A percentile compares a stretch with the other conserved stretches of the same genome.
phyloP scores from a whole-genome alignment of 2,113 vertebrate genomes.

The Donacobius atricapilla region DNA sequence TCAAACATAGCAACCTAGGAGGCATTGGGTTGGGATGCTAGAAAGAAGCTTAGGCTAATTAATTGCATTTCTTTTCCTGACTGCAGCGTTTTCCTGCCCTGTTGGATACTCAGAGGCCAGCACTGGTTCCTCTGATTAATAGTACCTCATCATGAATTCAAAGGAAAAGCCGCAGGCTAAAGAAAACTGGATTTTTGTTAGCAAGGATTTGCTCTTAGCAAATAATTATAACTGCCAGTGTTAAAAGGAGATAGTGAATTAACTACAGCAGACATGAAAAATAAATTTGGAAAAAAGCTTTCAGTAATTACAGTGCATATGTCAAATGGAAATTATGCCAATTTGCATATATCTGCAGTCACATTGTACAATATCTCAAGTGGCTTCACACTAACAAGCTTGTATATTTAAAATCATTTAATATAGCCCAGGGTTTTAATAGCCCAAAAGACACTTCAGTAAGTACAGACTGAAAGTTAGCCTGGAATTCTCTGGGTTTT shows the following conservation, averaged over 20 bases:
- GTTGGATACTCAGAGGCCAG: slow-evolving; percentile 31
- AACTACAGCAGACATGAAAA: slow-evolving; percentile 36
- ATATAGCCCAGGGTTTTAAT: neutral
- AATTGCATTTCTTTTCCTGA: slow-evolving; percentile 28
- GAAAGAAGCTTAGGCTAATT: slow-evolving; percentile 35
- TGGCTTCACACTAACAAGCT: neutral
- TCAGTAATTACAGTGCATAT: slow-evolving; percentile 30
- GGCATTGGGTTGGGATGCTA: neutral
- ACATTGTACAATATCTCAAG: neutral
- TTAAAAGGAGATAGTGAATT: slow-evolving; percentile 52
- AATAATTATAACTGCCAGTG: slow-evolving; percentile 34
- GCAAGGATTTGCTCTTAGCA: slow-evolving; percentile 22
- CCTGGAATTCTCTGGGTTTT: neutral
- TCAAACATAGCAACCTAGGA: neutral
- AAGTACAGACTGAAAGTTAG: neutral
- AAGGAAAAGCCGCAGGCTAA: slow-evolving; percentile 51
- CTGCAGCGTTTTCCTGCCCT: slow-evolving; percentile 17
- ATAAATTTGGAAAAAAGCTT: slow-evolving; percentile 14
- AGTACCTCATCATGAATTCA: slow-evolving; percentile 6
- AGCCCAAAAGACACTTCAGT: neutral
- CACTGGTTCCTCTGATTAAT: slow-evolving; percentile 26
- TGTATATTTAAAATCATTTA: slow-evolving; percentile 15
- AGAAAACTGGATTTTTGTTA: slow-evolving; percentile 33
- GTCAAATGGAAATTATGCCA: slow-evolving; percentile 51
- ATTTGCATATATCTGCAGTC: slow-evolving; percentile 20